phyloP scores from a whole-genome alignment of 2,888 invertebrate genomes.

The Drosophila lacicola region DNA sequence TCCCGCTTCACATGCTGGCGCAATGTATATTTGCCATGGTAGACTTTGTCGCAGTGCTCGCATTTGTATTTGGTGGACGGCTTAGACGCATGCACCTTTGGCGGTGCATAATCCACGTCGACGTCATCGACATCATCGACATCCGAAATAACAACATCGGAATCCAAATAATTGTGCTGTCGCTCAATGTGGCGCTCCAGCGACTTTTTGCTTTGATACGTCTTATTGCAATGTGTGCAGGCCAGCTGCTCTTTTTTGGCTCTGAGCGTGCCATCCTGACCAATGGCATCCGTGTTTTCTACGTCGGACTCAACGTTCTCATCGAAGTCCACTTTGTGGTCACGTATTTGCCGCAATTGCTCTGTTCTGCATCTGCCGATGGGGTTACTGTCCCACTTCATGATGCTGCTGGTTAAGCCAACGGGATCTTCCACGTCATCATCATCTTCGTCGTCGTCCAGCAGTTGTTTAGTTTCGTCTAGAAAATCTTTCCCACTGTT shows the following conservation, averaged over 20 bases:
- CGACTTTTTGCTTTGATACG: conserved; percentile 54
- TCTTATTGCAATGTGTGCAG: conserved; percentile 52
- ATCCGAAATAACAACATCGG: conserved; percentile 9
- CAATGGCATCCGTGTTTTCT: conserved; percentile 21
- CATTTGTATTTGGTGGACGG: conserved; percentile 54
- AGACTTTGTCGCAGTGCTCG: conserved; percentile 64
- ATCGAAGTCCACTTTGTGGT: conserved; percentile 53
- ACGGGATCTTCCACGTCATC: conserved; percentile 25
- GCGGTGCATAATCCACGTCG: conserved; percentile 52
- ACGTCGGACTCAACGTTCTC: conserved; percentile 33
- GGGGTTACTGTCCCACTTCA: conserved; percentile 54
- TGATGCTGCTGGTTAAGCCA: conserved; percentile 41
- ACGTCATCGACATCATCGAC: conserved; percentile 22
- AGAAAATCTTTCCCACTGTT: conserved; percentile 29
- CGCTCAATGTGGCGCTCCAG: conserved; percentile 56
- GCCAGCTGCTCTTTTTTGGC: conserved; percentile 19
- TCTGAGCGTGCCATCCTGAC: neutral
- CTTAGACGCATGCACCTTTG: conserved; percentile 19
- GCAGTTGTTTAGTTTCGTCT: conserved; percentile 13
- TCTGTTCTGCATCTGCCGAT: conserved; percentile 1
- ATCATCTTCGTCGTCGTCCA: conserved; percentile 18
- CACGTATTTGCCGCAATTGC: conserved; percentile 29
- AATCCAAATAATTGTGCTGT: conserved; percentile 45
- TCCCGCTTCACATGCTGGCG: conserved; percentile 63
- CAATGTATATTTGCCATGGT: conserved; percentile 61